A percentile compares a stretch with the other conserved stretches of the same genome.
These are phyloP conservation scores for Pelobates fuscus DNA, from an alignment of 2,113 vertebrate genomes.

Conservation along the genomic window DNA sequence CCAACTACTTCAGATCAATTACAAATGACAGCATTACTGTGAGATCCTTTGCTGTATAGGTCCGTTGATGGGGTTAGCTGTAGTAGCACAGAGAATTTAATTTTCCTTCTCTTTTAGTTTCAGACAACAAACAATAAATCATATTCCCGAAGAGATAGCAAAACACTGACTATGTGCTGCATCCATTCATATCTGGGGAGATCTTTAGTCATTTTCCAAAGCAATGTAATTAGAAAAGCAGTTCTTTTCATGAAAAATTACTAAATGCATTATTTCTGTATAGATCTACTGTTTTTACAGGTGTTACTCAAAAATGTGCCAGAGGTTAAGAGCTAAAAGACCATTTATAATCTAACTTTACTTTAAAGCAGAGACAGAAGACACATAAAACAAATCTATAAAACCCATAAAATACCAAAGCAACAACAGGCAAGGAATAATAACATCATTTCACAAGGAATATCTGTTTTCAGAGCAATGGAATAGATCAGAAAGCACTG, in stretches of 20 bases:
- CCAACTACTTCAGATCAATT: constrained; percentile 69
- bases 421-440: constrained; percentile 55
- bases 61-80: constrained; percentile 65
- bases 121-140: constrained; percentile 83
- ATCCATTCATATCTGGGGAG: constrained; percentile 84
- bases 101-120: constrained; percentile 78
- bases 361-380: constrained; percentile 55
- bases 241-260: constrained; percentile 54
- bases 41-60: constrained; percentile 66
- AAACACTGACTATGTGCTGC: constrained; percentile 76
- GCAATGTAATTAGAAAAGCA: constrained; percentile 65
- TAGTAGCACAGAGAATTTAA: constrained; percentile 77
- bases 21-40: constrained; percentile 71
- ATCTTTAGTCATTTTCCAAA: constrained; percentile 71
- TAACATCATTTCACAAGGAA: constrained; percentile 47
- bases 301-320: constrained; percentile 55
- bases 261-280: constrained; percentile 52
- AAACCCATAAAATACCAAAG: constrained; percentile 57
- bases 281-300: constrained; percentile 58
- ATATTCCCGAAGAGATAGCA: constrained; percentile 87
- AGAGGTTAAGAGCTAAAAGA: constrained; percentile 53
- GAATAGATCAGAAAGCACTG: neutral
- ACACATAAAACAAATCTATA: constrained; percentile 58
- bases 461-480: constrained; percentile 10
- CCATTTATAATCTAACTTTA: constrained; percentile 52